Percentiles rank a stretch among this genome's conserved stretches.
phyloP scores from a whole-genome alignment of 2,113 vertebrate genomes.

The Pristiophorus japonicus region DNA sequence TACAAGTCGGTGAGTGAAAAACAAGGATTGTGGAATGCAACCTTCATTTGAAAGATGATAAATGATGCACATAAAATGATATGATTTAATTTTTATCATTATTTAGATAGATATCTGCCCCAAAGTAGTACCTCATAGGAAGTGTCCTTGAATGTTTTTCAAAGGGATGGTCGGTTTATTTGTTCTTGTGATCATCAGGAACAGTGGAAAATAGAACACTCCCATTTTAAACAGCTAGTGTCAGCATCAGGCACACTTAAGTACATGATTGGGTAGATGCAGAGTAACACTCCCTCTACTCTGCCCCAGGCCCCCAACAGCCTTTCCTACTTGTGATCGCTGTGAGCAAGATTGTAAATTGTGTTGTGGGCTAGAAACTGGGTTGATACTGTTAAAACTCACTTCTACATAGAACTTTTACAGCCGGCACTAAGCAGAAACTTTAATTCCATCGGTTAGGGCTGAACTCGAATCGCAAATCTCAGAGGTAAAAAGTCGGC shows the following conservation, averaged over 20 bases:
- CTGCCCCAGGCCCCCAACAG: background rate
- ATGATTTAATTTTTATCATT: no score
- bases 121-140: background rate
- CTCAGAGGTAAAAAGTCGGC: background rate
- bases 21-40: background rate
- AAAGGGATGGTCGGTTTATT: background rate
- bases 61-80: background rate
- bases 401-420: background rate
- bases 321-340: background rate
- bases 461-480: background rate
- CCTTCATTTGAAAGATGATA: background rate
- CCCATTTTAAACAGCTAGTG: background rate
- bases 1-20: background rate
- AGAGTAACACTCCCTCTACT: background rate
- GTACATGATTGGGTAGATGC: background rate
- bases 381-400: background rate
- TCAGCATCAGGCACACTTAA: background rate
- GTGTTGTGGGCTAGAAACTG: background rate
- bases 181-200: background rate
- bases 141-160: background rate
- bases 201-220: background rate
- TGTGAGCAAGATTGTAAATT: background rate
- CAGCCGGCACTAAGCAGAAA: background rate
- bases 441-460: background rate
- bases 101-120: background rate